These are phyloP conservation scores for Natator depressus DNA, from an alignment of 2,113 vertebrate species.

Conservation along the genomic window DNA sequence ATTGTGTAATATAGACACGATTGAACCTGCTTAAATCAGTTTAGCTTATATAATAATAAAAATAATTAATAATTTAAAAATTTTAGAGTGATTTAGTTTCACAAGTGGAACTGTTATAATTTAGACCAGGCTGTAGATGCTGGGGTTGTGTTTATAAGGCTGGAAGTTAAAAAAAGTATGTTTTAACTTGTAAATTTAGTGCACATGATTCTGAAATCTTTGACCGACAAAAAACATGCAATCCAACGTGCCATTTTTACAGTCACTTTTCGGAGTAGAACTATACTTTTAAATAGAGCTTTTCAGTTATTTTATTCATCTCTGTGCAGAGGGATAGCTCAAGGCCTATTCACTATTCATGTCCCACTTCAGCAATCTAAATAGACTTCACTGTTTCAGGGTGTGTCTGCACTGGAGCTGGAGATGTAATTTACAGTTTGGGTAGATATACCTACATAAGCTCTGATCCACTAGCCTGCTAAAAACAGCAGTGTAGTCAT, in stretches of 20 bases:
- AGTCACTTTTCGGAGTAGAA: not conserved
- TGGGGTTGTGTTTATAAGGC: not conserved
- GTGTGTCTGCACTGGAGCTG: not conserved
- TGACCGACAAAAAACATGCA: not conserved
- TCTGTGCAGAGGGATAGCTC: not conserved
- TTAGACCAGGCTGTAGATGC: not conserved
- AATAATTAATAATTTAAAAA: not conserved
- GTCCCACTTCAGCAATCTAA: not conserved
- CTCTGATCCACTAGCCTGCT: not conserved
- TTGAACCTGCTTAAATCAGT: not conserved
- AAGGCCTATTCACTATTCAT: not conserved
- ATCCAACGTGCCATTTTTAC: not conserved
- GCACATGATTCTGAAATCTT: not conserved
- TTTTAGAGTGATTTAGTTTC: not conserved
- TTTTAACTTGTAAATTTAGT: not conserved
- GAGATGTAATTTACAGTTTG: not conserved
- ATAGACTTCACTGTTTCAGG: not conserved
- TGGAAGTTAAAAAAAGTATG: not conserved
- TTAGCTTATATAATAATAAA: not conserved
- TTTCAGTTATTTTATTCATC: not conserved
- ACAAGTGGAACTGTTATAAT: not conserved
- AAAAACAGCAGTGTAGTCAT: not conserved
- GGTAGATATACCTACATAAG: not conserved
- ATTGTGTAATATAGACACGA: not conserved
- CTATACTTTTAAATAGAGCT: not conserved